A percentile compares a stretch with the other conserved stretches of the same genome.
Conservation (phyloP, 2,113 vertebrate genomes). For the Dendropsophus ebraccatus region DNA sequence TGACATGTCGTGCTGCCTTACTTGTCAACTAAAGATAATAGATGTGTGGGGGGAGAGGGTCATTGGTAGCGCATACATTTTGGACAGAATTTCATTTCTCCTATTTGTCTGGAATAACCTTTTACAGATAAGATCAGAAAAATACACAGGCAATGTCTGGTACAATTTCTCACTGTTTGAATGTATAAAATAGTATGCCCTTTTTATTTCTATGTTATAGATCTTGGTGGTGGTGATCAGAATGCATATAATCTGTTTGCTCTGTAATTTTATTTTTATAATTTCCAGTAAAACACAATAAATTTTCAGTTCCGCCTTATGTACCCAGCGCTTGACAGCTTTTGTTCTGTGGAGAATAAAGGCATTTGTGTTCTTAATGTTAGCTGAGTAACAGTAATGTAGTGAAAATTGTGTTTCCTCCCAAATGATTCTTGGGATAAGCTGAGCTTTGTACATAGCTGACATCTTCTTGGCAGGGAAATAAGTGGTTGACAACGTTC, state of each 20-base stretch:
- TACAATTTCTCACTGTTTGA: not conserved
- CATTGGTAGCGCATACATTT: no score
- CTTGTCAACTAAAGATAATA: no score
- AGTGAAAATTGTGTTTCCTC: not conserved
- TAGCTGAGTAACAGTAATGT: constrained; percentile 26
- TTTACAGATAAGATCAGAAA: not conserved
- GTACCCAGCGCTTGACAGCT: not conserved
- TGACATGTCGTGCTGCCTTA: no score
- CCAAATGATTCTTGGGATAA: constrained; percentile 23
- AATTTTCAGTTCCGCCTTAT: constrained; percentile 14
- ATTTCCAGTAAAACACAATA: constrained; percentile 9
- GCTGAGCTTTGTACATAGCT: not conserved
- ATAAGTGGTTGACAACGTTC: not conserved
- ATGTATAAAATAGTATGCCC: not conserved
- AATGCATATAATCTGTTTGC: not conserved
- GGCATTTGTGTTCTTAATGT: constrained; percentile 27
- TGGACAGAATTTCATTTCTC: not conserved
- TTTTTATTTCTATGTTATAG: not conserved
- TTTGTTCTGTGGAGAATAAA: constrained; percentile 25
- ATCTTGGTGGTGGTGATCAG: not conserved
- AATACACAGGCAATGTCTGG: not conserved
- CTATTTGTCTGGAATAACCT: not conserved
- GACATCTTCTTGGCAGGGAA: constrained; percentile 2
- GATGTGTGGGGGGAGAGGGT: no score
- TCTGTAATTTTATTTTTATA: constrained; percentile 2